Conservation (phyloP, 2,113 vertebrate species). For the Gila orcuttii region DNA sequence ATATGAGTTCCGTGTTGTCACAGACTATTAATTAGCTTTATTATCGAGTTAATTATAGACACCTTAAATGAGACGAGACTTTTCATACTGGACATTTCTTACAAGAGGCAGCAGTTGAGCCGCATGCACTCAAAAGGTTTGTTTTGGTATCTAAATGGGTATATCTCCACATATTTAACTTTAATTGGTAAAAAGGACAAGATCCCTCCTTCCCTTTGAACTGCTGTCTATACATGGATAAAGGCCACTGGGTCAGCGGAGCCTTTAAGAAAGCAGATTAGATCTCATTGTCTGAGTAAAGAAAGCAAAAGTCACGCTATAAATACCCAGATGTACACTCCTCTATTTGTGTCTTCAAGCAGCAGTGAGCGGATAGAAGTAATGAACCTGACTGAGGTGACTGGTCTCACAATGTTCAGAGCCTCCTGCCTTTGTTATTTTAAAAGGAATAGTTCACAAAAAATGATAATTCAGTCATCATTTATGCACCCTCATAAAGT, state of each 20-base stretch:
- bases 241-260: constrained; percentile 53
- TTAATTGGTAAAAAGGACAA: not conserved
- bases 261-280: constrained; percentile 68
- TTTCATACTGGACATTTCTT: constrained; percentile 31
- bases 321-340: constrained; percentile 72
- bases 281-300: constrained; percentile 66
- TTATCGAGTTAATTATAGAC: constrained; percentile 49
- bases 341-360: constrained; percentile 59
- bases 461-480: not conserved
- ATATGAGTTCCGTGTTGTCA: not conserved
- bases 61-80: constrained; percentile 45
- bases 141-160: not conserved
- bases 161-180: not conserved
- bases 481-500: not conserved
- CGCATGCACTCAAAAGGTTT: constrained; percentile 18
- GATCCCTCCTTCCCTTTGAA: constrained; percentile 4
- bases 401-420: constrained; percentile 59
- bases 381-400: constrained; percentile 64
- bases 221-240: constrained; percentile 50
- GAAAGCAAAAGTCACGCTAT: constrained; percentile 66
- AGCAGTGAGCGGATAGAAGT: constrained; percentile 61
- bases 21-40: not conserved
- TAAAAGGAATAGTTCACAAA: not conserved
- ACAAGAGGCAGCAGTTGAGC: constrained; percentile 18
- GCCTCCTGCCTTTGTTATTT: constrained; percentile 1